Conservation (phyloP, 2,113 vertebrate species). For the Chrysochloris asiatica region DNA sequence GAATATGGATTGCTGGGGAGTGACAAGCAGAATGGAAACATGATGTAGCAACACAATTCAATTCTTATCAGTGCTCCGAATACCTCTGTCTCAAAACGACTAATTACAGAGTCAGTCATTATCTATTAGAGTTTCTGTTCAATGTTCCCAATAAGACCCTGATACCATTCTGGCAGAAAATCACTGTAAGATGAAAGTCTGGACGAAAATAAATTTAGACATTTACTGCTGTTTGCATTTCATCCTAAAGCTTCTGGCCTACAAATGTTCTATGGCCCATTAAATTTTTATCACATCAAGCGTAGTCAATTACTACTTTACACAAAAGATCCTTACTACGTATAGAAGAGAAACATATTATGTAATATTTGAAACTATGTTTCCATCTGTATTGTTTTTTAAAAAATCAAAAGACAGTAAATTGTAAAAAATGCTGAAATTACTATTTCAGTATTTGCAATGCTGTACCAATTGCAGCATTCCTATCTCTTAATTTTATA, state of each 20-base stretch:
- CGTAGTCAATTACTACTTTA: conserved; percentile 54
- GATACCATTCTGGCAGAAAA: conserved; percentile 70
- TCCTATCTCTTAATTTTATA: conserved; percentile 50
- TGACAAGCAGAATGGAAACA: conserved; percentile 75
- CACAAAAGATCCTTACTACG: conserved; percentile 59
- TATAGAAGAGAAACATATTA: conserved; percentile 47
- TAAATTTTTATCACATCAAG: conserved; percentile 71
- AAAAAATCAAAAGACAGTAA: conserved; percentile 43
- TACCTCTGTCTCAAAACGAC: conserved; percentile 66
- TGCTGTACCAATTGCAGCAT: neutral
- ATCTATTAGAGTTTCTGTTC: conserved; percentile 70
- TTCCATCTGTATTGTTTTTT: conserved; percentile 42
- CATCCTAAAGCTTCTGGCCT: conserved; percentile 60
- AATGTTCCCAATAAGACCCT: conserved; percentile 61
- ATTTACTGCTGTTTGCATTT: conserved; percentile 62
- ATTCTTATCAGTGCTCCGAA: conserved; percentile 73
- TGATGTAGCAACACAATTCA: conserved; percentile 78
- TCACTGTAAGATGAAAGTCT: conserved; percentile 64
- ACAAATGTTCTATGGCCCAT: conserved; percentile 57
- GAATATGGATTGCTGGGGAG: conserved; percentile 77
- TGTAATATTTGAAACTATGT: conserved; percentile 19
- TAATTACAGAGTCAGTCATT: conserved; percentile 74
- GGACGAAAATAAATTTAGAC: conserved; percentile 70
- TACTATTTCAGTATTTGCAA: conserved; percentile 38
- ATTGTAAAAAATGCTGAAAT: conserved; percentile 56